Percentiles rank a stretch among this genome's conserved stretches.
Evolutionary conservation across 2,888 invertebrate genomes (phyloP).

Genomic region (Willowsia nigromaculata): DNA sequence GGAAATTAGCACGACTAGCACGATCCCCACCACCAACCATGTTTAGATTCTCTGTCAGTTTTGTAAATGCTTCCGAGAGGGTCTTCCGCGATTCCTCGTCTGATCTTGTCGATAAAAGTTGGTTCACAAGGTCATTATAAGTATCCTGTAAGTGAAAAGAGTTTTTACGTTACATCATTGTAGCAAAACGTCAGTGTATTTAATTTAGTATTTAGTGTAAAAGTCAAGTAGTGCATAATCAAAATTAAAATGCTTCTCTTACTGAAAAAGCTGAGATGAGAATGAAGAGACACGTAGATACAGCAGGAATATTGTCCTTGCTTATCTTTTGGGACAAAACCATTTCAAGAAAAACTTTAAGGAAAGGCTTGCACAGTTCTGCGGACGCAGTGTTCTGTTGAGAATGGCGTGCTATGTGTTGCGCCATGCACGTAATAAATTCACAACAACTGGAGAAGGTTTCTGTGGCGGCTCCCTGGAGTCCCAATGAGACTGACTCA

Average conservation of each 20-base stretch:
- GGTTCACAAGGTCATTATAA: constrained; percentile 75
- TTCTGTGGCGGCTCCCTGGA: constrained; percentile 84
- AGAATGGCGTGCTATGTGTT: constrained; percentile 73
- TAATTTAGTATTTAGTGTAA: not conserved
- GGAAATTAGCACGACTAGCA: constrained; percentile 75
- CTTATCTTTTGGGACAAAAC: constrained; percentile 85
- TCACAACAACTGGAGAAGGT: constrained; percentile 84
- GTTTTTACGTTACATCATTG: too few species aligned
- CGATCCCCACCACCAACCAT: constrained; percentile 77
- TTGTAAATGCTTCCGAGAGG: constrained; percentile 74
- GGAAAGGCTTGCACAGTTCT: constrained; percentile 75
- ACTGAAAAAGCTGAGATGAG: constrained; percentile 86
- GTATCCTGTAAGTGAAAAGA: constrained; percentile 65
- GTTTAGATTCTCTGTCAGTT: constrained; percentile 76
- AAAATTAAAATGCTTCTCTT: constrained; percentile 71
- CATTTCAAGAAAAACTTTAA: constrained; percentile 84
- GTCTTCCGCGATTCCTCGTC: constrained; percentile 71
- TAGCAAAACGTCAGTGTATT: not conserved
- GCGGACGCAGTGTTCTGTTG: constrained; percentile 72
- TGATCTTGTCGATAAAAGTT: constrained; percentile 74
- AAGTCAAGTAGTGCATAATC: not conserved
- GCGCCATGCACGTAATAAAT: constrained; percentile 81
- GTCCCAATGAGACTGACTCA: constrained; percentile 84
- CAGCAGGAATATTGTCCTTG: constrained; percentile 84
- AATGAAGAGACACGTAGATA: constrained; percentile 84